Percentiles rank a stretch among this genome's conserved stretches.
Evolutionary conservation across 1,140 invertebrate genomes (phyloP).

Genomic region (Drosophila carrolli): DNA sequence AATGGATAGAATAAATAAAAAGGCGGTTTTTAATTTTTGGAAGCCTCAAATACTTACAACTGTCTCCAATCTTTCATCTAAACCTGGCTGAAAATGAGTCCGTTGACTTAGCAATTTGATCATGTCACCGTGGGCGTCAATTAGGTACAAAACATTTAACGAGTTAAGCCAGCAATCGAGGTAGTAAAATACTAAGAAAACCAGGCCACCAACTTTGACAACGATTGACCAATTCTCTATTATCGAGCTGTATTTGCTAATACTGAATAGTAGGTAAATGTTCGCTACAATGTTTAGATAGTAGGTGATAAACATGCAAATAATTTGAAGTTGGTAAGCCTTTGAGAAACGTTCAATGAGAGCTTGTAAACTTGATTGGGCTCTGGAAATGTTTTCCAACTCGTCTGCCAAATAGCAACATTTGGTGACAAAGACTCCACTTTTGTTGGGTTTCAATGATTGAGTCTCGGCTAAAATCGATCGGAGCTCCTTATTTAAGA

Average conservation of each 20-base stretch:
- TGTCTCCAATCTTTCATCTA: conserved; percentile 46
- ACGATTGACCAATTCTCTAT: neutral
- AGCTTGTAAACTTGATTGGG: conserved; percentile 34
- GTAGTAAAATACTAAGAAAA: conserved; percentile 10
- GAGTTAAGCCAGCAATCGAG: conserved; percentile 22
- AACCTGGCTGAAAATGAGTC: neutral
- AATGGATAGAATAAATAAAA: neutral
- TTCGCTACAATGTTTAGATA: conserved; percentile 23
- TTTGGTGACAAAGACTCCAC: conserved; percentile 16
- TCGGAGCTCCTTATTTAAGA: conserved; percentile 34
- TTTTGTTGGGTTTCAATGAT: conserved; percentile 13
- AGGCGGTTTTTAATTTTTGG: neutral
- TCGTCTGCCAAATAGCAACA: conserved; percentile 57
- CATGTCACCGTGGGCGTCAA: conserved; percentile 25
- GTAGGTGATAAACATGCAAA: conserved; percentile 12
- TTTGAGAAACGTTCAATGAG: conserved; percentile 12
- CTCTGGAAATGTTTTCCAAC: conserved; percentile 29
- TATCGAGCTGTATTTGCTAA: neutral
- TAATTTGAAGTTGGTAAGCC: conserved; percentile 26
- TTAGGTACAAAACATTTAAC: conserved; percentile 26
- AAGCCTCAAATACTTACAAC: conserved; percentile 17
- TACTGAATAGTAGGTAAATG: conserved; percentile 11
- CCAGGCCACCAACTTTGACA: neutral
- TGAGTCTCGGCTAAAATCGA: conserved; percentile 15
- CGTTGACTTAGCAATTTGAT: conserved; percentile 4